phyloP scores from a whole-genome alignment of 2,113 vertebrate genomes.

The Bettongia penicillata region DNA sequence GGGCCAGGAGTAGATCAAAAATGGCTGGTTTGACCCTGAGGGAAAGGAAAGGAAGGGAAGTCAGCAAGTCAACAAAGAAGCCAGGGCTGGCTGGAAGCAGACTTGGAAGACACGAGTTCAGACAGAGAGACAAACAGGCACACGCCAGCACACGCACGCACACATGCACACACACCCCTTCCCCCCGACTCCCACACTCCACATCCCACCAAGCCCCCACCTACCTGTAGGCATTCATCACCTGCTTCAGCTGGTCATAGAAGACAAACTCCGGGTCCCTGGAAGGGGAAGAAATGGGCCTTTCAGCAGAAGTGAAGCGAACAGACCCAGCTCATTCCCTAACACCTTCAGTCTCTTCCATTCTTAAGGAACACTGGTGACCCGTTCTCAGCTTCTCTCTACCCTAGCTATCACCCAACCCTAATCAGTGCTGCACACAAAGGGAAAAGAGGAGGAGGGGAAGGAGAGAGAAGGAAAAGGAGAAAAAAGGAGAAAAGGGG shows the following conservation, averaged over 20 bases:
- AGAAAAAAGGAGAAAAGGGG: too few species aligned
- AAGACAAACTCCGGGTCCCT: constrained; percentile 99
- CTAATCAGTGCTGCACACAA: neutral
- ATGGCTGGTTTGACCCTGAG: constrained; percentile 97
- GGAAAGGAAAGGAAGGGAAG: neutral
- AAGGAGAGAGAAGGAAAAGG: neutral
- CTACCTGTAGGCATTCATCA: constrained; percentile 99
- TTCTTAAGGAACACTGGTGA: neutral
- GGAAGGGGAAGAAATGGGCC: constrained; percentile 52
- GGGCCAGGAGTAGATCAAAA: constrained; percentile 96
- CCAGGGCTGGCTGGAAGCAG: neutral
- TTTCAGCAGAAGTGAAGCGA: constrained; percentile 41
- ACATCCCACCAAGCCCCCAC: neutral
- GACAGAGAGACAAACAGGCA: neutral
- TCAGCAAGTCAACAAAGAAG: neutral
- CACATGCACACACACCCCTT: too few species aligned
- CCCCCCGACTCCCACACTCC: too few species aligned
- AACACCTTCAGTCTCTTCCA: neutral
- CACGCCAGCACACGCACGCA: too few species aligned
- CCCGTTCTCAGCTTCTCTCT: neutral
- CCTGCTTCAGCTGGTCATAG: constrained; percentile 99
- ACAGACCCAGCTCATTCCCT: neutral
- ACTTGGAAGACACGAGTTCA: neutral
- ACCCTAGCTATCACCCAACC: neutral
- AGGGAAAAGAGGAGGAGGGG: accelerated